Evolutionary conservation across 1,140 invertebrate genomes (phyloP).

Genomic region (Heliconius melpomene): DNA sequence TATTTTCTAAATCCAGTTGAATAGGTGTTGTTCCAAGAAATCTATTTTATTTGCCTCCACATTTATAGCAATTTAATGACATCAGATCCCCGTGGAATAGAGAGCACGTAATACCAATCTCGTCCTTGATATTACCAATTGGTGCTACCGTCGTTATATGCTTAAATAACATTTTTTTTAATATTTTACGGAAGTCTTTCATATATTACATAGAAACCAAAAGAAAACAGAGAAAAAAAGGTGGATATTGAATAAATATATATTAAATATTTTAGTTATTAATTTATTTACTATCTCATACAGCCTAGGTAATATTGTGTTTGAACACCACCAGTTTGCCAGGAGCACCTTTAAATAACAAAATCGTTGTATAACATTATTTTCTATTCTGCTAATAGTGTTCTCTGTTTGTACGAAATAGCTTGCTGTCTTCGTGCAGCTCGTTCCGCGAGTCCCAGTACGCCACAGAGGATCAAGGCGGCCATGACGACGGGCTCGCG

Average conservation of each 20-base stretch:
- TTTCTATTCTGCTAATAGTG: neutral
- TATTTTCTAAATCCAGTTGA: neutral
- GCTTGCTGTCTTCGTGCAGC: conserved; percentile 91
- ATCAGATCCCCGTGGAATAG: neutral
- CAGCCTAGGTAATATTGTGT: too few relatives aligned
- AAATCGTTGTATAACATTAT: neutral
- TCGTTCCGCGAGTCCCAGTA: conserved; percentile 89
- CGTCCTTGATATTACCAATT: conserved; percentile 5
- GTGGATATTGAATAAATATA: too few relatives aligned
- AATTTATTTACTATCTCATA: too few relatives aligned
- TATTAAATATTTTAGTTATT: too few relatives aligned
- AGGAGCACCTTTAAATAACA: too few relatives aligned
- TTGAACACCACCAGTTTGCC: too few relatives aligned
- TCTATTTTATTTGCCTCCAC: neutral
- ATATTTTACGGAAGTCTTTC: too few relatives aligned
- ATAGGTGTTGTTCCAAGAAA: neutral
- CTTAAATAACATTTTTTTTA: too few relatives aligned
- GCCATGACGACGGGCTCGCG: conserved; percentile 81
- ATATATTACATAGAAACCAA: too few relatives aligned
- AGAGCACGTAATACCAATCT: neutral
- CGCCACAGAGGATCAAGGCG: conserved; percentile 71
- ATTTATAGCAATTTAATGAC: neutral
- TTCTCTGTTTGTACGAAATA: conserved; percentile 57
- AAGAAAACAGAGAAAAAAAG: too few relatives aligned
- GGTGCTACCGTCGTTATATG: neutral